These are phyloP conservation scores for Felis chaus DNA, from an alignment of 2,113 vertebrate species.

Conservation along the genomic window DNA sequence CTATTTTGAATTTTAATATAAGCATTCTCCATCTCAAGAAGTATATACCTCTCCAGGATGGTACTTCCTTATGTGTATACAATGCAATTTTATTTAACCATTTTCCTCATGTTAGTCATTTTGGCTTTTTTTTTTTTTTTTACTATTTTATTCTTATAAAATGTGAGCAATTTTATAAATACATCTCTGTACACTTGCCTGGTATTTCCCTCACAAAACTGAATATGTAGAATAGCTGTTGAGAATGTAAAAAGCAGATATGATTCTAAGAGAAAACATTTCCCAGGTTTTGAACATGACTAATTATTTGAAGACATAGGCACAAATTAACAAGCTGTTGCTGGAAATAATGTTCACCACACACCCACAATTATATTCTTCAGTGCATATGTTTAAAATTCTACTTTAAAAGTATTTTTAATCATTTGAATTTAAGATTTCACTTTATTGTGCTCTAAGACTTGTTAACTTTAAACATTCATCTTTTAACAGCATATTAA, in stretches of 20 bases:
- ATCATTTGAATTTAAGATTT: conserved; percentile 28
- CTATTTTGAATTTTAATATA: conserved; percentile 36
- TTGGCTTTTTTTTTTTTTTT: not conserved
- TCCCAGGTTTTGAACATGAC: not conserved
- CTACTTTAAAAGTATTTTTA: conserved; percentile 8
- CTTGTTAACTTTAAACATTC: not conserved
- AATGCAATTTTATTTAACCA: not conserved
- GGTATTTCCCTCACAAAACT: conserved; percentile 6
- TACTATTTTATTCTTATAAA: not conserved
- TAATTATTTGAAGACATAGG: not conserved
- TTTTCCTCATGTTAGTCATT: not conserved
- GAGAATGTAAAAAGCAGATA: not conserved
- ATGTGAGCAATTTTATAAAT: not conserved
- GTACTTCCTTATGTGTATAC: not conserved
- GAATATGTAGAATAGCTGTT: not conserved
- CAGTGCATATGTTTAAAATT: not conserved
- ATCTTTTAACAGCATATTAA: conserved; percentile 17
- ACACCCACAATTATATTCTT: not conserved
- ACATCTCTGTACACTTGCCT: not conserved
- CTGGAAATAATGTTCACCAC: not conserved
- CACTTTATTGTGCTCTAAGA: not conserved
- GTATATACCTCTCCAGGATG: not conserved
- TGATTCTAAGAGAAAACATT: not conserved
- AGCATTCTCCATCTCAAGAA: not conserved
- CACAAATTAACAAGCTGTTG: not conserved